Evolutionary conservation across 2,797 vertebrate species (phyloP), one percentile per base, ranked within the genome.

Genomic region (Adrianichthys oophorus): DNA sequence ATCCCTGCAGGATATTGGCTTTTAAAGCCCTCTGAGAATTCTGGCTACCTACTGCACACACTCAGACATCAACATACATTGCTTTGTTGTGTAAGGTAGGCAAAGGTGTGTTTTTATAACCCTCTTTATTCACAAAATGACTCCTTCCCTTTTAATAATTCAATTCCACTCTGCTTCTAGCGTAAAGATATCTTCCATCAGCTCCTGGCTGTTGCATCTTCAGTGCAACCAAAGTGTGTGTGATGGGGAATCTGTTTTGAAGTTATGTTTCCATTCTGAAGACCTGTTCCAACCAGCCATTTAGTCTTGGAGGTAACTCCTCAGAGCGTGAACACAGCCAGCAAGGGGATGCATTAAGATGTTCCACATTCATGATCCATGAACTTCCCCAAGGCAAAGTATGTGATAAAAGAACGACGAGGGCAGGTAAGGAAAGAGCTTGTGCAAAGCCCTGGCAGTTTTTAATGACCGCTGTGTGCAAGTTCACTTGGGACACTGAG

Each of bases 61-160:
- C 44, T 49, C 12, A 56, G 7, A 41, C 54, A 37, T 26, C 45
- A 17, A 2, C 45, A 8, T 23, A 50, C 8, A 49, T 41, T 19
- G 48, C 23, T 72, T 67, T 76, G 43, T 65, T 79, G 57, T 68
- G 56, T 68, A 76, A 78, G 65, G 55, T 60, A 65, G 17, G 50
- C 18, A 59, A 13, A 56, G 52, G 68, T 75, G 60, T 61, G 17
- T 59, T 15, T 69, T 65, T 51, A 40, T 70, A 44, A 41, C 18
- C 32, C 65, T 66, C 41, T 74, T 83, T 74, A 78, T 84, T 85
- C 72, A 84, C 66, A 82, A 74, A 84, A 76, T 65, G 45, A 55
- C 65, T 45, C 14, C 74, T 73, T 76, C 42, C 45, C n/a, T 70
- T 70, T 87, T 32, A 88, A 90, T 88, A 83, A 87, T 89, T 87